A percentile compares a stretch with the other conserved stretches of the same genome.
Evolutionary conservation across 2,113 vertebrate genomes (phyloP).

Genomic region (Callipepla californica): DNA sequence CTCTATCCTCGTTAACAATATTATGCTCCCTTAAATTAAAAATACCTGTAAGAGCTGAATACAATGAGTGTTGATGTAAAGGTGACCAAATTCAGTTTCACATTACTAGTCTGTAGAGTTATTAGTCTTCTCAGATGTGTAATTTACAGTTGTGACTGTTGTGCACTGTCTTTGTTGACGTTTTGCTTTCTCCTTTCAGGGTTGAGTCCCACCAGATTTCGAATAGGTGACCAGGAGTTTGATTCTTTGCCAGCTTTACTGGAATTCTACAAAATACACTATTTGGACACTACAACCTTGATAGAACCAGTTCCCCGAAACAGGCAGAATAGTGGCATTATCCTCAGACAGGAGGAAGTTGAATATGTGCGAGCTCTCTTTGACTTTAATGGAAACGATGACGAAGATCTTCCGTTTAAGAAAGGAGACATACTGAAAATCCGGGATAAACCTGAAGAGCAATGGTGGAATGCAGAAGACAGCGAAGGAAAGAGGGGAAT

Average conservation of each 20-base stretch:
- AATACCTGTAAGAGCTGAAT: background rate
- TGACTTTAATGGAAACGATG: constrained; percentile 98
- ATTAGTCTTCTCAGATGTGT: background rate
- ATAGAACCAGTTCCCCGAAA: constrained; percentile 95
- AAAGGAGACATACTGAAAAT: constrained; percentile 96
- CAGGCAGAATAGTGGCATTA: constrained; percentile 87
- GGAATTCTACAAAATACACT: constrained; percentile 99
- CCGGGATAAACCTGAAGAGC: constrained; percentile 98
- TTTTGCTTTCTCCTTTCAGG: constrained; percentile 78
- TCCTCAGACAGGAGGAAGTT: constrained; percentile 87
- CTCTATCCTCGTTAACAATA: fast-evolving
- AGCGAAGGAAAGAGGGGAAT: constrained; percentile 93
- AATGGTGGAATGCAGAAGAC: constrained; percentile 99
- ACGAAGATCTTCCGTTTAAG: constrained; percentile 98
- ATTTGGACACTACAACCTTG: constrained; percentile 99
- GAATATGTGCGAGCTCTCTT: constrained; percentile 96
- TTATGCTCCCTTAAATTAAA: background rate
- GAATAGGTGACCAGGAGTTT: constrained; percentile 99
- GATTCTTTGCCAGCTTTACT: constrained; percentile 94
- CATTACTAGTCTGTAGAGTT: background rate
- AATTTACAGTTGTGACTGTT: background rate
- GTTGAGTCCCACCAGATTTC: constrained; percentile 86
- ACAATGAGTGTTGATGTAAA: background rate
- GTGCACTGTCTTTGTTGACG: constrained; percentile 53
- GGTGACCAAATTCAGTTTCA: background rate